Conservation (phyloP, 2,797 vertebrate genomes). For the Gadopsis bispinosus region DNA sequence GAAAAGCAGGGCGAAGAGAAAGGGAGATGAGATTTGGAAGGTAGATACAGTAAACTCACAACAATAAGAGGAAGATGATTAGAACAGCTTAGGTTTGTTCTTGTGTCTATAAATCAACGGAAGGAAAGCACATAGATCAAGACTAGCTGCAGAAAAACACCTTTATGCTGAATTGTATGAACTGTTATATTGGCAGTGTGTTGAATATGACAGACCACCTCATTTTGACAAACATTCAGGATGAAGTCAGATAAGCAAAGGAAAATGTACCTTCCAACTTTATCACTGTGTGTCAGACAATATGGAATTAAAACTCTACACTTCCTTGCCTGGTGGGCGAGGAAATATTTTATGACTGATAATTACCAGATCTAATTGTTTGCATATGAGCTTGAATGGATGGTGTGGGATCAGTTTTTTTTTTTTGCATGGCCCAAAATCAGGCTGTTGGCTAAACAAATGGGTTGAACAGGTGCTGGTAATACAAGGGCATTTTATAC, state of each 20-base stretch:
- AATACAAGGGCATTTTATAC: background rate
- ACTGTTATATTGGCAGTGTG: slow-evolving; percentile 41
- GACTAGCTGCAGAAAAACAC: background rate
- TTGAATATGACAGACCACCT: slow-evolving; percentile 20
- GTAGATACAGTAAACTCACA: background rate
- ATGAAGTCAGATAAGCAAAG: slow-evolving; percentile 14
- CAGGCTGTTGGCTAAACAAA: background rate
- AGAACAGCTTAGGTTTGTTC: background rate
- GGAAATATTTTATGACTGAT: background rate
- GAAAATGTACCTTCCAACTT: background rate
- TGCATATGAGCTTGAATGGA: background rate
- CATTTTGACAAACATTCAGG: slow-evolving; percentile 47
- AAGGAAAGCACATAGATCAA: background rate
- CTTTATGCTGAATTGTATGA: slow-evolving; percentile 1
- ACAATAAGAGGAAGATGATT: background rate
- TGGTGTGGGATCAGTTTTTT: background rate
- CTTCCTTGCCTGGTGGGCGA: background rate
- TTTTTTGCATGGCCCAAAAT: background rate
- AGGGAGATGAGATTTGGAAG: background rate
- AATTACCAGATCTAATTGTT: background rate
- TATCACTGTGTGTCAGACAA: slow-evolving; percentile 7
- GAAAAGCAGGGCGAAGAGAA: background rate
- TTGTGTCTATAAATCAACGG: background rate
- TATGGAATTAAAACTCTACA: slow-evolving; percentile 11
- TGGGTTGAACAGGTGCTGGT: background rate